These are phyloP conservation scores for Palaemon carinicauda DNA, from an alignment of 1,140 invertebrate species.

Conservation along the genomic window DNA sequence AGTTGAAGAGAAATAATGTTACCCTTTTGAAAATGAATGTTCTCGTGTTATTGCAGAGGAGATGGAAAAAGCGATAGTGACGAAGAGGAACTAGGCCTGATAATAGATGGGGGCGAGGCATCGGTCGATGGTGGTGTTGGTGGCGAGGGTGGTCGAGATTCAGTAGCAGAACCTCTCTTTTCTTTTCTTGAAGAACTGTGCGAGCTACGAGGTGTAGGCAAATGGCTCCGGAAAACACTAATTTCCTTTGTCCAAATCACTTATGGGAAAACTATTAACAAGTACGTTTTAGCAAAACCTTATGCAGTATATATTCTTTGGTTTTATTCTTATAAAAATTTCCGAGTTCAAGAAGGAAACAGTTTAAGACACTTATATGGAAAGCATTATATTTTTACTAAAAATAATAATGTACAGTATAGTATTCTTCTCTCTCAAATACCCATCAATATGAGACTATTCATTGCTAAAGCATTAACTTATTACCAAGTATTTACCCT, in stretches of 20 bases:
- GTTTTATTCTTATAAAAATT: no score
- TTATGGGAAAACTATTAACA: slow-evolving; percentile 89
- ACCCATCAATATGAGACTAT: no score
- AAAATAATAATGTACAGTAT: no score
- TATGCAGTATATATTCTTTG: background rate
- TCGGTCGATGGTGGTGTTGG: slow-evolving; percentile 46
- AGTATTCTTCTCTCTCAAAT: no score
- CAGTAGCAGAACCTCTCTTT: slow-evolving; percentile 88
- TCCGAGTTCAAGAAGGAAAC: no score
- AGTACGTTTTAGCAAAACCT: slow-evolving; percentile 65
- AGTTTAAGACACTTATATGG: no score
- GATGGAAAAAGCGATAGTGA: slow-evolving; percentile 57
- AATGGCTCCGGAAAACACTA: slow-evolving; percentile 84
- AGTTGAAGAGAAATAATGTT: no score
- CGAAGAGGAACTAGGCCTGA: slow-evolving; percentile 55
- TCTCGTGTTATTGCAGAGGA: background rate
- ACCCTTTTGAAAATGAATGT: no score
- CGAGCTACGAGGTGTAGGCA: slow-evolving; percentile 86
- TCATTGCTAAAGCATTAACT: no score
- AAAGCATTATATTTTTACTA: no score
- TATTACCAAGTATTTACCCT: no score
- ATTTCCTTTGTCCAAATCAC: slow-evolving; percentile 93
- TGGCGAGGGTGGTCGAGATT: slow-evolving; percentile 75
- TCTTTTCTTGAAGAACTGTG: slow-evolving; percentile 78
- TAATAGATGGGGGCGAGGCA: slow-evolving; percentile 30